Percentiles rank a stretch among this genome's conserved stretches.
These are phyloP conservation scores for Melitaea cinxia DNA, from an alignment of 1,140 invertebrate genomes.

Conservation along the genomic window DNA sequence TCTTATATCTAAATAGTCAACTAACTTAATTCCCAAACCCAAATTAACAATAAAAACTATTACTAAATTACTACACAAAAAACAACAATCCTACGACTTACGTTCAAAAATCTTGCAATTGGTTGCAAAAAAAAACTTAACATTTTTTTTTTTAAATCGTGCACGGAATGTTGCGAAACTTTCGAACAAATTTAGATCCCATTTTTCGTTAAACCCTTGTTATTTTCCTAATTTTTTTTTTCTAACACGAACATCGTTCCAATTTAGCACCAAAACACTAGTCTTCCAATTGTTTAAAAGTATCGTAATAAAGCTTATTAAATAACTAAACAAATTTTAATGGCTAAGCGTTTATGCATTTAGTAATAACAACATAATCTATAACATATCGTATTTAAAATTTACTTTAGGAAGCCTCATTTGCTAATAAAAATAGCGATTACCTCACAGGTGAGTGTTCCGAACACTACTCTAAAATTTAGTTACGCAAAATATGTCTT, in stretches of 20 bases:
- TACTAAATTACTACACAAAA: slow-evolving; percentile 75
- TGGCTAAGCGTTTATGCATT: slow-evolving; percentile 78
- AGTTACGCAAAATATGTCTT: slow-evolving; percentile 78
- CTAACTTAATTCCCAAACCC: slow-evolving; percentile 80
- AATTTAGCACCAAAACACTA: slow-evolving; percentile 80
- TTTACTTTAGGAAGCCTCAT: slow-evolving; percentile 77
- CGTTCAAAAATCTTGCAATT: slow-evolving; percentile 60
- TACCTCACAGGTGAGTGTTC: slow-evolving; percentile 63
- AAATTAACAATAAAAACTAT: slow-evolving; percentile 80
- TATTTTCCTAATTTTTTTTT: slow-evolving; percentile 58
- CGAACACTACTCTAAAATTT: slow-evolving; percentile 61
- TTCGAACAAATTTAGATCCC: slow-evolving; percentile 58
- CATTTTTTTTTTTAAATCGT: slow-evolving; percentile 52
- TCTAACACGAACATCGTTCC: slow-evolving; percentile 69
- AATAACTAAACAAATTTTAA: slow-evolving; percentile 74
- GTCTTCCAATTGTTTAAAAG: slow-evolving; percentile 78
- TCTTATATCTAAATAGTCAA: slow-evolving; percentile 75
- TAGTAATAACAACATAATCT: slow-evolving; percentile 79
- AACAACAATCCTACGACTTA: slow-evolving; percentile 76
- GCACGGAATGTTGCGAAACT: slow-evolving; percentile 76
- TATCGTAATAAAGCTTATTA: slow-evolving; percentile 76
- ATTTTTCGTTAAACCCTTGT: slow-evolving; percentile 44
- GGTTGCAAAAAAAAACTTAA: slow-evolving; percentile 80
- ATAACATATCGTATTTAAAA: slow-evolving; percentile 73
- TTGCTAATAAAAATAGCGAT: slow-evolving; percentile 55